Base-by-base conservation (phyloP, 2,888 invertebrate species). In the Tinea pellionella region DNA sequence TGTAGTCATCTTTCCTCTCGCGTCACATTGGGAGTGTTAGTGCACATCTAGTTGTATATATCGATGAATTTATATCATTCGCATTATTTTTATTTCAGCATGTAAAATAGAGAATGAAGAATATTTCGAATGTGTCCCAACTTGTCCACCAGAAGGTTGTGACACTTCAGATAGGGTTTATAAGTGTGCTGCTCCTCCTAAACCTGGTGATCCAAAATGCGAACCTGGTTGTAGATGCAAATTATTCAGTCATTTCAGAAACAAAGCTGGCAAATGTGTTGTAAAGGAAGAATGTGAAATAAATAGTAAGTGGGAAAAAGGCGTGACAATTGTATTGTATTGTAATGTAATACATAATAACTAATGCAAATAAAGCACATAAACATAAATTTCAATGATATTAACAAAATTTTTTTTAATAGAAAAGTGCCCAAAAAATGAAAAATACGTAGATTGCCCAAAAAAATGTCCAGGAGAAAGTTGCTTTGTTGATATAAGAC, bases 251-350 rank as follows among this genome's bases (percentile, higher is more conserved):
- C 61, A 59, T 18, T 61, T 53, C 15, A 62, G 61, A 37, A 56
- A 62, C 43, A 15, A 51, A 0, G 13, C 61, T n/a, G 62, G 60
- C 11, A 15, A 16, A 16, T 67, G 67, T 61, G 61, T 67, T n/a
- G 61, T 63, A 13, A 59, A 59, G 1, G 9, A 62, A 4, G 8
- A 65, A 24, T 67, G 67, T 62, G 32, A 53, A 53, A 24, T n/a
- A 13, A 24, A 53, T 18, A 8, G 53, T 53, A 53, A 16, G 47
- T 37, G n/a, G n/a, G n/a, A n/a, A n/a, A n/a, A n/a, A n/a, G n/a
- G n/a, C n/a, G n/a, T n/a, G n/a, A n/a, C n/a, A n/a, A n/a, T n/a
- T n/a, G n/a, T n/a, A n/a, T n/a, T n/a, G n/a, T n/a, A n/a, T n/a
- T n/a, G n/a, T n/a, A n/a, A n/a, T n/a, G n/a, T n/a, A n/a, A n/a